Conservation (phyloP, 2,113 vertebrate species). For the Lates calcarifer region DNA sequence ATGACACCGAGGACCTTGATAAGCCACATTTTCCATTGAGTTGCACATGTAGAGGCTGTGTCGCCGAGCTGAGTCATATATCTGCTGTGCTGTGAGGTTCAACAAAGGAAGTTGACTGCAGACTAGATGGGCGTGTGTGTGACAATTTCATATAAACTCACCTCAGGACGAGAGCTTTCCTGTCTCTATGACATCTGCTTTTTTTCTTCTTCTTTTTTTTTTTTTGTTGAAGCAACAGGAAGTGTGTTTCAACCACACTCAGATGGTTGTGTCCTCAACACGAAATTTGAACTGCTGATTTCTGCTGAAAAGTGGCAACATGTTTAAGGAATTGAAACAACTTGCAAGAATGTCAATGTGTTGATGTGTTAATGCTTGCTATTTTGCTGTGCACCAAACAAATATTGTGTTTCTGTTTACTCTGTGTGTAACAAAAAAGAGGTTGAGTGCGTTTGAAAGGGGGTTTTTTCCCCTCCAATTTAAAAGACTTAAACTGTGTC, state of each 20-base stretch:
- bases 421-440: background rate
- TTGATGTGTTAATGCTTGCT: background rate
- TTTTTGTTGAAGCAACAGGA: slow-evolving; percentile 58
- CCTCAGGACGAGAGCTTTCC: slow-evolving; percentile 54
- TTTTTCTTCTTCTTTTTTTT: slow-evolving; percentile 36
- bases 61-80: slow-evolving; percentile 35
- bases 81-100: slow-evolving; percentile 9
- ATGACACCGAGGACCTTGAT: slow-evolving; percentile 50
- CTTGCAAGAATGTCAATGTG: background rate
- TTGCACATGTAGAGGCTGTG: slow-evolving; percentile 21
- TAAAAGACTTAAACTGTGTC: background rate
- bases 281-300: slow-evolving; percentile 17
- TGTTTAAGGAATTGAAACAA: slow-evolving; percentile 45
- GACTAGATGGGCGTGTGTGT: slow-evolving; percentile 44
- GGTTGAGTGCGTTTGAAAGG: background rate
- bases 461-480: background rate
- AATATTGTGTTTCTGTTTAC: background rate
- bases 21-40: slow-evolving; percentile 71
- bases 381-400: background rate
- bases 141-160: slow-evolving; percentile 30
- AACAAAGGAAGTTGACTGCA: slow-evolving; percentile 33
- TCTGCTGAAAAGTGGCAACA: background rate
- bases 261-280: slow-evolving; percentile 6
- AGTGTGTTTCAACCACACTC: slow-evolving; percentile 56
- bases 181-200: slow-evolving; percentile 37